Conservation (phyloP, 2,113 vertebrate species). For the Holacanthus passer region DNA sequence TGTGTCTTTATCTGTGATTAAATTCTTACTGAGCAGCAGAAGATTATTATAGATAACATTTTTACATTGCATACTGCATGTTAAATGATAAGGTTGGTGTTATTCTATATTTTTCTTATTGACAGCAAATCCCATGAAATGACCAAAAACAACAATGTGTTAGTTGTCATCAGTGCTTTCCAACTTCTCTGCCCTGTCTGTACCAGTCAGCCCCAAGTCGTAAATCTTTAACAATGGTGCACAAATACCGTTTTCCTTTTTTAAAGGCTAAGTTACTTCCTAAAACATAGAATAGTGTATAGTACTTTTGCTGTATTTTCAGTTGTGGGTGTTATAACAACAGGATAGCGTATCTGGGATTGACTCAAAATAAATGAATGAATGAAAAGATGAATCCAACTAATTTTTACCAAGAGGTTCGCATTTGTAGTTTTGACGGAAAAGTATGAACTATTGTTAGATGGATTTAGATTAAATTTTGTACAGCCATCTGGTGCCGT, state of each 20-base stretch:
- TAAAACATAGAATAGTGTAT: neutral
- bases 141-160: neutral
- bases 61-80: constrained; percentile 28
- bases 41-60: constrained; percentile 27
- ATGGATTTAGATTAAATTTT: too few species aligned
- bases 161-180: neutral
- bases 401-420: neutral
- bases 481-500: too few species aligned
- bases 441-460: neutral
- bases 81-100: constrained; percentile 34
- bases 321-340: neutral
- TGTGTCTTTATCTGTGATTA: constrained; percentile 35
- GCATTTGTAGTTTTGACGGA: neutral
- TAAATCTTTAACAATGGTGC: neutral
- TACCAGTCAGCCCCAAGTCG: neutral
- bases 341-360: neutral
- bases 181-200: neutral
- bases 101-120: constrained; percentile 1
- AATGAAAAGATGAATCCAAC: too few species aligned
- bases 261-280: neutral
- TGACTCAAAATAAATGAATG: neutral
- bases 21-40: constrained; percentile 24
- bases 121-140: constrained; percentile 18
- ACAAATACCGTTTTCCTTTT: neutral
- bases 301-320: neutral